Percentiles rank a stretch among this genome's conserved stretches.
Evolutionary conservation across 2,113 vertebrate genomes (phyloP).

Genomic region (Bufo gargarizans): DNA sequence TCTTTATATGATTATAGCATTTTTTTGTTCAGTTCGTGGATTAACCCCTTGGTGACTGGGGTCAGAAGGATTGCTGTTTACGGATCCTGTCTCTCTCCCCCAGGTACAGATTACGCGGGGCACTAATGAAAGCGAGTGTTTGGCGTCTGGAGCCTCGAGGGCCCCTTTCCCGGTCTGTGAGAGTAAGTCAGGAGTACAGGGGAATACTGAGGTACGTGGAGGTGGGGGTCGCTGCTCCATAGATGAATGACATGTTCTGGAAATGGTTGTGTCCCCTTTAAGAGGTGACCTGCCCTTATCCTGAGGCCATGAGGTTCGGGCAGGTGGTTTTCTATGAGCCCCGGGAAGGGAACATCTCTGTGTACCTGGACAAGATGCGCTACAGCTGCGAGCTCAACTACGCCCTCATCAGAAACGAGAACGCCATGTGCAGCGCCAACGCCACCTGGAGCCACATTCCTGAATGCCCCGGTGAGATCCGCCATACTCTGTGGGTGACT

Average conservation of each 20-base stretch:
- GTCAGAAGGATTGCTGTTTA: background rate
- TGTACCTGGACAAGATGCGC: slow-evolving; percentile 68
- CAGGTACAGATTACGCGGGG: slow-evolving; percentile 80
- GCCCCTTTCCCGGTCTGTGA: slow-evolving; percentile 72
- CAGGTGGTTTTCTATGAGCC: slow-evolving; percentile 66
- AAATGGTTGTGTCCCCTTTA: slow-evolving; percentile 2
- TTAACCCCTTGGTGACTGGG: no score
- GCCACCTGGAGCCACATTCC: slow-evolving; percentile 85
- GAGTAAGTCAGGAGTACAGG: slow-evolving; percentile 70
- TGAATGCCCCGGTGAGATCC: slow-evolving; percentile 77
- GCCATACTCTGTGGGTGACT: background rate
- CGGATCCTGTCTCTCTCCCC: background rate
- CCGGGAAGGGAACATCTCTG: slow-evolving; percentile 60
- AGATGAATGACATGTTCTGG: background rate
- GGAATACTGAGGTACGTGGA: background rate
- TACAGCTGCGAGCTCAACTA: slow-evolving; percentile 79
- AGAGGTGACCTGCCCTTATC: slow-evolving; percentile 81
- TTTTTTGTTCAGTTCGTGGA: no score
- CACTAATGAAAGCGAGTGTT: slow-evolving; percentile 71
- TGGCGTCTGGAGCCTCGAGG: slow-evolving; percentile 79
- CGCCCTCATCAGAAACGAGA: slow-evolving; percentile 76
- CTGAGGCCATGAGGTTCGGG: slow-evolving; percentile 72
- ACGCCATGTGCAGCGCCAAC: slow-evolving; percentile 71
- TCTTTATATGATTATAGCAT: no score
- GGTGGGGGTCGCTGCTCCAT: no score